These are phyloP conservation scores for Daktulosphaira vitifoliae DNA, from an alignment of 1,140 invertebrate species.

Conservation along the genomic window DNA sequence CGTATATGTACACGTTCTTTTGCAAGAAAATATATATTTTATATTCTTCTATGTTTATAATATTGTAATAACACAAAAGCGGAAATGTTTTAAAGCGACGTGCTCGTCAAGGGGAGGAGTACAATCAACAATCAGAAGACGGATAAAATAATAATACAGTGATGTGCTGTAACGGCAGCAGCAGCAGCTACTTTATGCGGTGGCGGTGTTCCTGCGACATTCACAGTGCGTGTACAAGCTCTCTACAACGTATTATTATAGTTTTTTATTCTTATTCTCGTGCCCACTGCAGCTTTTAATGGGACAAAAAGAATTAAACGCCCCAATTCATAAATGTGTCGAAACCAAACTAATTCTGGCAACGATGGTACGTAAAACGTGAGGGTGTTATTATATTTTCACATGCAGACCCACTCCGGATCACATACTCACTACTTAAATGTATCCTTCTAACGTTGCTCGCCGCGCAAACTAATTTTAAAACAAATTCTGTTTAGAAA, in stretches of 20 bases:
- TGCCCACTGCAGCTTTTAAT: conserved; percentile 21
- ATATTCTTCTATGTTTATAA: conserved; percentile 3
- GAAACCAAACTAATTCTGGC: conserved; percentile 23
- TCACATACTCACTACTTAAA: too few species aligned
- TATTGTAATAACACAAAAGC: conserved; percentile 19
- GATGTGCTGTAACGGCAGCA: background rate
- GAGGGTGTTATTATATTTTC: conserved; percentile 1
- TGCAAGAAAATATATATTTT: background rate
- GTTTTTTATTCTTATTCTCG: conserved; percentile 9
- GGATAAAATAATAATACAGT: conserved; percentile 16
- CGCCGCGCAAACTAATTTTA: too few species aligned
- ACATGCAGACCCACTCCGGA: too few species aligned
- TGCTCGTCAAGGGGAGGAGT: background rate
- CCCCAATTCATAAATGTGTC: conserved; percentile 14
- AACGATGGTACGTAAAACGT: background rate
- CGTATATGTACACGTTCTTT: background rate
- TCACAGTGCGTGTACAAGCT: background rate
- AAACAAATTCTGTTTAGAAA: too few species aligned
- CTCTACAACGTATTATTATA: conserved; percentile 27
- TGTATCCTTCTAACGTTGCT: too few species aligned
- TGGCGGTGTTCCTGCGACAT: background rate
- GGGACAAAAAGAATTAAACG: conserved; percentile 6
- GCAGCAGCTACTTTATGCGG: background rate
- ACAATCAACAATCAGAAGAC: conserved; percentile 19
- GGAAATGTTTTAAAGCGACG: conserved; percentile 19